Base-by-base conservation (phyloP, 2,797 vertebrate genomes). In the Tokudaia muenninki region DNA sequence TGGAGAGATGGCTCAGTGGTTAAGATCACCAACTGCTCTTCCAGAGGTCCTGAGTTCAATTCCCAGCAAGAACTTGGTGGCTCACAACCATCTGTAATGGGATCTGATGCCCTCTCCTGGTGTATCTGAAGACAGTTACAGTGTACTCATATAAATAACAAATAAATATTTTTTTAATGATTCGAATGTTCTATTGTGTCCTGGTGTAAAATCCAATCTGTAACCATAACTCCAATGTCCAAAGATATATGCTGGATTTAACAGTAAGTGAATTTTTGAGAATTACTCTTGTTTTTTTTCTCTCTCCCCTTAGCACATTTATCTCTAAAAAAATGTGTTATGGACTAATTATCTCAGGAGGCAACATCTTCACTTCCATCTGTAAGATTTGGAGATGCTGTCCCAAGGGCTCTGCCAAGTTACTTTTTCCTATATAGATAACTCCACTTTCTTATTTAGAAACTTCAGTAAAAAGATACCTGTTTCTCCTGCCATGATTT, bases 401-500 rank as follows among this genome's bases (percentile, higher is more conserved):
- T 14, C 44, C n/a, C 22, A 11, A 19, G 3, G 8, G 5, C 17
- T 87, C 59, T 61, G 22, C 67, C 41, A 78, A 82, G 41, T 0
- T 1, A 34, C n/a, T 74, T 80, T 50, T 89, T 82, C 79, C 11
- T 37, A 1, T 37, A 47, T 22, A 13, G 41, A 75, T 0, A 3
- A 59, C 0, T 1, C 4, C 2, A 52, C 88, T 82, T 74, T 44
- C 72, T 63, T 94, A 92, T 0, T 88, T 34, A 94, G 78, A 96
- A 94, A 78, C n/a, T 84, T 80, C 29, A 10, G 22, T 22, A 17
- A 47, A 96, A 92, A 91, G 34, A 84, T 11, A 55, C 19, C 41
- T 90, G 55, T 65, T 96, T 55, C 63, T 80, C 72, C 37, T 87
- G 29, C 12, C 52, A 59, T 59, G 87, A 84, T 90, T 91, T n/a